Evolutionary conservation across 1,140 invertebrate genomes (phyloP).

Genomic region (Papilio glaucus): DNA sequence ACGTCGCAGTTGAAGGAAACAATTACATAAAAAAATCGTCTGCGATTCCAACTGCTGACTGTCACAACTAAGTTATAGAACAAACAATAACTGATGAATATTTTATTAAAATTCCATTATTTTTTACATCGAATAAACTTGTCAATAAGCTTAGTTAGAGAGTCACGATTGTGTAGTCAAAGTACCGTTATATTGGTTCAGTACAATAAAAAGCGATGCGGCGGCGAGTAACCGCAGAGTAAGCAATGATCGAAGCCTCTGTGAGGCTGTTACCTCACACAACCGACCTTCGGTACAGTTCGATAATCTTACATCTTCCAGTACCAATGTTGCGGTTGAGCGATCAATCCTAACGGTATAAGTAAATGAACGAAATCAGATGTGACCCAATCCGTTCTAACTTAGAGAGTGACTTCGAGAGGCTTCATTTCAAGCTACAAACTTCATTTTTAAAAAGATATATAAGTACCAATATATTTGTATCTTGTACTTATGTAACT

Average conservation of each 20-base stretch:
- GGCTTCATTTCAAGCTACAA: background rate
- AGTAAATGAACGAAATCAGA: slow-evolving; percentile 20
- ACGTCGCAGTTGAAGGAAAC: too few species aligned
- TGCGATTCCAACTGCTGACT: too few species aligned
- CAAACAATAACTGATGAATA: too few species aligned
- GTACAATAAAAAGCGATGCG: slow-evolving; percentile 13
- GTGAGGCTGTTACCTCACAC: slow-evolving; percentile 23
- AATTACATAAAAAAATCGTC: too few species aligned
- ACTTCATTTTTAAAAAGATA: background rate
- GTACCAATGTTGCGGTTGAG: slow-evolving; percentile 28
- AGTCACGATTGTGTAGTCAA: background rate
- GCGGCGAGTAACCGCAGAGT: slow-evolving; percentile 15
- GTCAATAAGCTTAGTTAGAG: background rate
- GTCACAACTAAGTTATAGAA: too few species aligned
- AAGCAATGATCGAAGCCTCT: slow-evolving; percentile 11
- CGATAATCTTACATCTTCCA: slow-evolving; percentile 33
- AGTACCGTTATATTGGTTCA: slow-evolving; percentile 24
- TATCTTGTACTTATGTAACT: too few species aligned
- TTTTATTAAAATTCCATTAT: background rate
- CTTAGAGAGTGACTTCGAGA: background rate
- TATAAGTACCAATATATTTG: too few species aligned
- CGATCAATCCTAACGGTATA: slow-evolving; percentile 24
- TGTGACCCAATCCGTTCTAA: background rate
- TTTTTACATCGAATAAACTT: background rate
- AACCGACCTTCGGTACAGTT: slow-evolving; percentile 25